Evolutionary conservation across 2,888 invertebrate genomes (phyloP).

Genomic region (Drosophila anomalata): DNA sequence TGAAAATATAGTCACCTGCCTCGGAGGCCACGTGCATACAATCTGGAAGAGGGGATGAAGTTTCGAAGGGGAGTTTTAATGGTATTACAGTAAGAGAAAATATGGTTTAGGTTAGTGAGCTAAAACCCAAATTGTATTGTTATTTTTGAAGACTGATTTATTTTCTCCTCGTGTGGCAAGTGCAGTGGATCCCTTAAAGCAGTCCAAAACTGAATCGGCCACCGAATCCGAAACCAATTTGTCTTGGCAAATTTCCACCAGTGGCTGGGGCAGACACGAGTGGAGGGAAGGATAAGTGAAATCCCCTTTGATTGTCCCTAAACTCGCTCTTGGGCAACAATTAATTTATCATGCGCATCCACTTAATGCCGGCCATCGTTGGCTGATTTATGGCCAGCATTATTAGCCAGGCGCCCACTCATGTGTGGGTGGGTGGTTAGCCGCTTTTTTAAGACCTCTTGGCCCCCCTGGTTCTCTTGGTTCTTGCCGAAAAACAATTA

Average conservation of each 20-base stretch:
- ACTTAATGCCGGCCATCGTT: slow-evolving; percentile 60
- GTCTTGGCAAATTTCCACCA: slow-evolving; percentile 45
- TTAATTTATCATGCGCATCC: slow-evolving; percentile 71
- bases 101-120: too few species aligned
- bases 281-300: slow-evolving; percentile 52
- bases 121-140: too few species aligned
- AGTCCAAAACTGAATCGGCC: slow-evolving; percentile 3
- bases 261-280: slow-evolving; percentile 10
- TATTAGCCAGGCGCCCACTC: slow-evolving; percentile 58
- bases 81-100: slow-evolving; percentile 10
- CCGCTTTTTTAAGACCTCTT: slow-evolving; percentile 55
- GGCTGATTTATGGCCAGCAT: slow-evolving; percentile 68
- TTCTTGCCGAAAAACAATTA: slow-evolving; percentile 60
- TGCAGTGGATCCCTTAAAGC: slow-evolving; percentile 23
- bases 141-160: too few species aligned
- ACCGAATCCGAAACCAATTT: slow-evolving; percentile 58
- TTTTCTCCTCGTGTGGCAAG: neutral
- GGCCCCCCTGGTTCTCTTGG: neutral
- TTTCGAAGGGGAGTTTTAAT: slow-evolving; percentile 6
- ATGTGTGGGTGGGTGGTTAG: slow-evolving; percentile 16
- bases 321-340: slow-evolving; percentile 42
- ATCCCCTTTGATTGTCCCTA: slow-evolving; percentile 38
- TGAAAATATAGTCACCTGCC: slow-evolving; percentile 92
- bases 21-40: slow-evolving; percentile 93
- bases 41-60: slow-evolving; percentile 85